Base-by-base conservation (phyloP, 2,888 invertebrate species). In the Drosophila atripex region DNA sequence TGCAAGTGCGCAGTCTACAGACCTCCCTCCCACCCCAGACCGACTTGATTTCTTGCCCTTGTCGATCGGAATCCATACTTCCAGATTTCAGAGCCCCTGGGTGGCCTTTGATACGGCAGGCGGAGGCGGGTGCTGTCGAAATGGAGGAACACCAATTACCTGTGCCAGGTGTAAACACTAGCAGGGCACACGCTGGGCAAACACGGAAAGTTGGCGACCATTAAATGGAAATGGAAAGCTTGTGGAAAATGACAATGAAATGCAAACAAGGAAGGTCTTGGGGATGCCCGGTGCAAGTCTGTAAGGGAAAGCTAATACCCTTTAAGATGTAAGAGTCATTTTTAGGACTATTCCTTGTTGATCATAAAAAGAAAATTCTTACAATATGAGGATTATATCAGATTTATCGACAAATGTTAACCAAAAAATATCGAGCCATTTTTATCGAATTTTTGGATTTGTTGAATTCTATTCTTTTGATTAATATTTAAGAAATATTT, bases 131-230 rank as follows among this genome's bases (percentile, higher is more conserved):
- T 1, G 32, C 63, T 58, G 65, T 60, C 66, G 46, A 21, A 11
- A 47, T 25, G 61, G 47, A 59, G 47, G 28, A 59, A 68, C 50
- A 52, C 69, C 66, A 76, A 82, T 77, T 78, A 82, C 77, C 80
- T 60, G 58, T 14, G 6, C 35, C 35, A 35, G 55, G 80, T 51
- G 72, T 49, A 68, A 68, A 58, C 58, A 63, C 52, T 71, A 71
- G 50, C 63, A 56, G 63, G 52, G 56, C 49, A 49, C 54, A 70
- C 79, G 71, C 50, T 75, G 46, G 50, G 54, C 61, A 82, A 58
- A 80, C 78, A 80, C 65, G 77, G 80, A 79, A 80, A 79, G 85
- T 85, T 85, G 69, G 47, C 55, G 46, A 18, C 54, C 71, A 55
- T 70, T 21, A 39, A 49, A 51, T 12, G 14, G 32, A 16, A 12